These are phyloP conservation scores for Uloborus diversus DNA, from an alignment of 1,140 invertebrate species.

Conservation along the genomic window DNA sequence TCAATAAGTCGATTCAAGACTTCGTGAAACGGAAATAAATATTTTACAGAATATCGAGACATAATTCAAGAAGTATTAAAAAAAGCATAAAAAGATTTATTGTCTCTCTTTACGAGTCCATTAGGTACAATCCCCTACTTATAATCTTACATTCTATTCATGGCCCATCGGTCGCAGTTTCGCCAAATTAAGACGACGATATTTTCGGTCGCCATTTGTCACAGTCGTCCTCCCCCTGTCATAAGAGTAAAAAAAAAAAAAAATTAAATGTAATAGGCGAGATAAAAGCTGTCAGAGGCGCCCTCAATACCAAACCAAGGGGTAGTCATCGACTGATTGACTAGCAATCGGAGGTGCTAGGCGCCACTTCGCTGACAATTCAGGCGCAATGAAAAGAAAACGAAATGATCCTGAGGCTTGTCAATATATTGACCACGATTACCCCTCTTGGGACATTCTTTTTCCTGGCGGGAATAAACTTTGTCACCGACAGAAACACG, in stretches of 20 bases:
- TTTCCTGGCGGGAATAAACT: slow-evolving; percentile 25
- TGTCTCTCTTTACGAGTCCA: not conserved
- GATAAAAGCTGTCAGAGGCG: slow-evolving; percentile 49
- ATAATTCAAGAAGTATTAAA: slow-evolving; percentile 14
- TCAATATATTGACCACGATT: slow-evolving; percentile 55
- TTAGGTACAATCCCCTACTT: slow-evolving; percentile 31
- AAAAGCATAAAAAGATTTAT: slow-evolving; percentile 26
- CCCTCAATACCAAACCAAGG: slow-evolving; percentile 25
- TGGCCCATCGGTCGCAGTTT: slow-evolving; percentile 38
- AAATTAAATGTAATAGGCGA: slow-evolving; percentile 44
- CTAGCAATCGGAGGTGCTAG: slow-evolving; percentile 34
- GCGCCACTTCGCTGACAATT: slow-evolving; percentile 46
- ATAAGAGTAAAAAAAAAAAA: slow-evolving; percentile 3
- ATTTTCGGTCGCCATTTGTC: slow-evolving; percentile 50
- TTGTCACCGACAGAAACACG: slow-evolving; percentile 44
- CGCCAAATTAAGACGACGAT: slow-evolving; percentile 43
- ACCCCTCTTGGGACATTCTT: not conserved
- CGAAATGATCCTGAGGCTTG: slow-evolving; percentile 40
- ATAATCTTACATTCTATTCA: slow-evolving; percentile 47
- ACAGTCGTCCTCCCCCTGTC: slow-evolving; percentile 23
- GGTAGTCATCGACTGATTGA: slow-evolving; percentile 46
- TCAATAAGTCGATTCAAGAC: no score
- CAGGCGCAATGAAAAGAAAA: slow-evolving; percentile 37
- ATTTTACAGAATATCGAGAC: no score
- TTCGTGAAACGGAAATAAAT: no score